These are phyloP conservation scores for Cryptus viduatorius DNA, from an alignment of 2,888 invertebrate species.

Conservation along the genomic window DNA sequence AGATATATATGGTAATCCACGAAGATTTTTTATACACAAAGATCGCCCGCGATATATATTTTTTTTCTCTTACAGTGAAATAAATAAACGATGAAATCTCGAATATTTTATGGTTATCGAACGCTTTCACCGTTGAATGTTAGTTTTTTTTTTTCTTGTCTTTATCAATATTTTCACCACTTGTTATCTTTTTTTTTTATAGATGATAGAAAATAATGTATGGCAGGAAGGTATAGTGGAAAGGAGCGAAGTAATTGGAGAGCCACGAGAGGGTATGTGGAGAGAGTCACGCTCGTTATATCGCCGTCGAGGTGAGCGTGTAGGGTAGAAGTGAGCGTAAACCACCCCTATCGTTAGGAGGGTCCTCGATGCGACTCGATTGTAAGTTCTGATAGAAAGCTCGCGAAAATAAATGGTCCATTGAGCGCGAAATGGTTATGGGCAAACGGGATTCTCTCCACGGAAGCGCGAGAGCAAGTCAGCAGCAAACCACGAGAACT, in stretches of 20 bases:
- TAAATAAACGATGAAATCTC: background rate
- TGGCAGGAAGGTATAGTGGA: slow-evolving; percentile 31
- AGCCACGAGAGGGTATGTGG: slow-evolving; percentile 31
- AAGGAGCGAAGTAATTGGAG: slow-evolving; percentile 62
- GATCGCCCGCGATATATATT: background rate
- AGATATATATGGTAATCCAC: too few species aligned
- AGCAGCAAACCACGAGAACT: slow-evolving; percentile 19
- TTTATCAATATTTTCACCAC: background rate
- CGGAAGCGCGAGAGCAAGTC: slow-evolving; percentile 26
- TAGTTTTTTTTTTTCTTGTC: slow-evolving; percentile 17
- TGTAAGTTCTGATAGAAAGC: slow-evolving; percentile 68
- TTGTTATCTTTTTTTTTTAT: slow-evolving; percentile 18
- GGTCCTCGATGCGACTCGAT: slow-evolving; percentile 70
- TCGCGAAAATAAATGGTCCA: slow-evolving; percentile 67
- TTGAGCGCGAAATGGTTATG: slow-evolving; percentile 67
- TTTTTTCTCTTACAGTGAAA: background rate
- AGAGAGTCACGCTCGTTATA: slow-evolving; percentile 61
- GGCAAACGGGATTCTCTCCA: slow-evolving; percentile 44
- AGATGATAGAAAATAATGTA: slow-evolving; percentile 38
- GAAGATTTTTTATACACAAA: too few species aligned
- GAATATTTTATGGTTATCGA: slow-evolving; percentile 2
- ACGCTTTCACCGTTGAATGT: background rate
- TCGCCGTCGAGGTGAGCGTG: slow-evolving; percentile 36
- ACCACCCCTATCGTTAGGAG: slow-evolving; percentile 72
- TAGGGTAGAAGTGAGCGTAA: slow-evolving; percentile 57